Base-by-base conservation (phyloP, 1,140 invertebrate species). In the Sycobia sp. region DNA sequence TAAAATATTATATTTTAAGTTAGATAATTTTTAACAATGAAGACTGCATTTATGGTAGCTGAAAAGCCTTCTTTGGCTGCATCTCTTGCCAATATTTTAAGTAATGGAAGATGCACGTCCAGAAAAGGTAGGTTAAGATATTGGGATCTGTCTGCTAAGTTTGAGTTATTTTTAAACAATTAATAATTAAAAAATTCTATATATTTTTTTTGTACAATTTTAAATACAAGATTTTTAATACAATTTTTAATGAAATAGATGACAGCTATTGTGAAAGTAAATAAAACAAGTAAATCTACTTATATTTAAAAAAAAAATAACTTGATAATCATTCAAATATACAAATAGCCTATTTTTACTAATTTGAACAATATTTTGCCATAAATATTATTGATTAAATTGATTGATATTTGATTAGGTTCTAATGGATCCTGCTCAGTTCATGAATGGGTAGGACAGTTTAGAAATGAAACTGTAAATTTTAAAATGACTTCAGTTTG, bases 401-500 rank as follows among this genome's bases (percentile, higher is more conserved):
- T 32, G 29, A 7, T 44, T 38, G 25, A 8, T 32, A n/a, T 54
- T 51, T 16, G 9, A 34, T n/a, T 55, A 93, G 92, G 89, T 55
- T 89, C 88, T 20, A 97, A 96, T 82, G 90, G 90, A 43, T 91
- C 93, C 16, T 98, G 96, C 82, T 90, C 91, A 13, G 87, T 99
- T 0, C 93, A 97, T 73, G 96, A 99, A 80, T 99, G 95, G 91
- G 86, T 83, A 58, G 96, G 95, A 1, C 84, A 82, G 4, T 98
- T 97, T 75, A 84, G 83, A 60, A 87, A 86, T 56, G 87, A 92
- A 70, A 80, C 77, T 3, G 90, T 91, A 2, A 84, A 83, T 51
- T 97, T 93, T 75, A 94, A 94, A 82, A 98, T 99, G 94, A 99
- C 97, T 5, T 97, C 95, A 3, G 97, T 99, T 0, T 99, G 96